Base-by-base conservation (phyloP, 2,888 invertebrate genomes). In the Scaptodrosophila latifasciaeformis region DNA sequence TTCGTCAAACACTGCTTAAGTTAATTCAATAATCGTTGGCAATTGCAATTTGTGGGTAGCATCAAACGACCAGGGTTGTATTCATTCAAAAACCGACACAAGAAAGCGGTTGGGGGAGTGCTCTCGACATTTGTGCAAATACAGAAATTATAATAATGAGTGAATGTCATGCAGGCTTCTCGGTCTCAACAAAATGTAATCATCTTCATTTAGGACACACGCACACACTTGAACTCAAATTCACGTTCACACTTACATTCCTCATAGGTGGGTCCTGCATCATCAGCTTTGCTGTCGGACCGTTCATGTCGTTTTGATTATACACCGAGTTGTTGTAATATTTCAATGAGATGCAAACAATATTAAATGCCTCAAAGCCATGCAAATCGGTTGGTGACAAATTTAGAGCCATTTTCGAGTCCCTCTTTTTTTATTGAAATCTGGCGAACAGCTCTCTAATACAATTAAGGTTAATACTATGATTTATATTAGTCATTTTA, bases 81-180 rank as follows among this genome's bases (percentile, higher is more conserved):
- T 49, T 62, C n/a, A n/a, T n/a, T n/a, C 62, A 42, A 57, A 57
- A 31, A 35, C 46, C 58, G 64, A 68, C 70, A 67, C n/a, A n/a
- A 13, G 34, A n/a, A n/a, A 34, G 10, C 62, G 39, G 37, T 13
- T 39, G 29, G 49, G 17, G 52, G n/a, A n/a, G n/a, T n/a, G n/a
- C n/a, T n/a, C n/a, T n/a, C n/a, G 49, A 48, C 50, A 61, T 61
- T 76, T 80, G 76, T 74, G 70, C 81, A 81, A 79, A 81, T 79
- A 79, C 79, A 77, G 79, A 80, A 81, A 80, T 80, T 81, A 81
- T 79, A 79, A 80, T 78, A 81, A 80, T 81, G 81, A 72, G 76
- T 49, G 67, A 65, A 67, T 59, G 62, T 37, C 52, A 52, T 53
- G 58, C 58, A 29, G 42, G 47, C 50, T 57, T 19, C 39, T 46